phyloP scores from a whole-genome alignment of 2,113 vertebrate genomes.

The Periophthalmodon schlosseri region DNA sequence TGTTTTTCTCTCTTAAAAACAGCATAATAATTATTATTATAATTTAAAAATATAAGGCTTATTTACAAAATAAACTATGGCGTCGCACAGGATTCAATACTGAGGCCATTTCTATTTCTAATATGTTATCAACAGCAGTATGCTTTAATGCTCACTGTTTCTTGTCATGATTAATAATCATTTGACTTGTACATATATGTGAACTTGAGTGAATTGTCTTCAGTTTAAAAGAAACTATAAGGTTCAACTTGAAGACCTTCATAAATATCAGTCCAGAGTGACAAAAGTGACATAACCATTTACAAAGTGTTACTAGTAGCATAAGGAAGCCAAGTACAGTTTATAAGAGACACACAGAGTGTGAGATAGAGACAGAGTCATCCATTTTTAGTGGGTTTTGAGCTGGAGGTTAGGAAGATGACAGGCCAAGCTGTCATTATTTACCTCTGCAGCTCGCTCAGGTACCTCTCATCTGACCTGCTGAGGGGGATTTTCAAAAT shows the following conservation, averaged over 20 bases:
- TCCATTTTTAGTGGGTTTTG: not conserved
- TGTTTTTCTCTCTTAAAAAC: not conserved
- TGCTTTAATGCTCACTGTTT: not conserved
- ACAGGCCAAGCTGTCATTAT: constrained; percentile 9
- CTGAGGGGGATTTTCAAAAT: constrained; percentile 13
- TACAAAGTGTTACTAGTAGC: not conserved
- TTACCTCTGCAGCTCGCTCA: constrained; percentile 3
- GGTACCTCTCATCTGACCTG: constrained; percentile 10
- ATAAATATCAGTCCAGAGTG: not conserved
- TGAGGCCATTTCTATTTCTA: no score
- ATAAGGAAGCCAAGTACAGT: not conserved
- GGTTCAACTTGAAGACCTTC: not conserved
- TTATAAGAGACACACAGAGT: not conserved
- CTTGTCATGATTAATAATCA: not conserved
- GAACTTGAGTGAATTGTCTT: not conserved
- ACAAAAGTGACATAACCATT: constrained; percentile 1
- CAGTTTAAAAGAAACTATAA: not conserved
- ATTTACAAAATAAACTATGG: no score
- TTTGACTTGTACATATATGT: not conserved
- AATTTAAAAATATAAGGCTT: no score
- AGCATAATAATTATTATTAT: no score
- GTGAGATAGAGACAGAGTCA: not conserved
- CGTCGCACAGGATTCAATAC: no score
- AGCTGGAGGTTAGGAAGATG: constrained; percentile 10
- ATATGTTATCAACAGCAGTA: no score